Conservation (phyloP, 1,140 invertebrate genomes). For the Pomacea maculata region DNA sequence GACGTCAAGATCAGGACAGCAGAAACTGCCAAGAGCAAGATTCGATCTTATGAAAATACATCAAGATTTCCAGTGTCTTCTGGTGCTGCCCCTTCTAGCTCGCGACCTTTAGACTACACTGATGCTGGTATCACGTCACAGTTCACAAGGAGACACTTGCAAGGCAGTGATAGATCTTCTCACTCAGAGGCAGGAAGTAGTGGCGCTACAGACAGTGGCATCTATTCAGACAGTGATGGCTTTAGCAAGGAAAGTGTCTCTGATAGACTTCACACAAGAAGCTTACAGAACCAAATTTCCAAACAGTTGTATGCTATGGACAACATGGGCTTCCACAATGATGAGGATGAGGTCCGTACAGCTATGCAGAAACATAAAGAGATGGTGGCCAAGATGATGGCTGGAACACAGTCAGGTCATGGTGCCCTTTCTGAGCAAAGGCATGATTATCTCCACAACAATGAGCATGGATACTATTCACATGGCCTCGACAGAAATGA, state of each 20-base stretch:
- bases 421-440: background rate
- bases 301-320: constrained; percentile 20
- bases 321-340: constrained; percentile 31
- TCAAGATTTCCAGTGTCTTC: background rate
- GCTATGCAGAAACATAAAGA: constrained; percentile 28
- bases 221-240: constrained; percentile 31
- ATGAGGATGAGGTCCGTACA: constrained; percentile 17
- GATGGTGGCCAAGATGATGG: constrained; percentile 20
- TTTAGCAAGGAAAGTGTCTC: constrained; percentile 19
- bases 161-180: constrained; percentile 33
- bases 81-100: background rate
- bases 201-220: constrained; percentile 34
- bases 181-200: constrained; percentile 21
- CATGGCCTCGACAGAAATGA: background rate
- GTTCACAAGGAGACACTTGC: constrained; percentile 19
- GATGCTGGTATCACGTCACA: background rate
- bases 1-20: constrained; percentile 1
- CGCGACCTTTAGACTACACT: background rate
- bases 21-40: background rate
- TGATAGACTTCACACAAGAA: constrained; percentile 15
- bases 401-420: background rate
- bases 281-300: background rate
- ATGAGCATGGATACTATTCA: background rate
- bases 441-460: constrained; percentile 1
- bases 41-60: background rate